These are phyloP conservation scores for Laticauda laticaudata DNA, from an alignment of 2,113 vertebrate genomes.

Conservation along the genomic window DNA sequence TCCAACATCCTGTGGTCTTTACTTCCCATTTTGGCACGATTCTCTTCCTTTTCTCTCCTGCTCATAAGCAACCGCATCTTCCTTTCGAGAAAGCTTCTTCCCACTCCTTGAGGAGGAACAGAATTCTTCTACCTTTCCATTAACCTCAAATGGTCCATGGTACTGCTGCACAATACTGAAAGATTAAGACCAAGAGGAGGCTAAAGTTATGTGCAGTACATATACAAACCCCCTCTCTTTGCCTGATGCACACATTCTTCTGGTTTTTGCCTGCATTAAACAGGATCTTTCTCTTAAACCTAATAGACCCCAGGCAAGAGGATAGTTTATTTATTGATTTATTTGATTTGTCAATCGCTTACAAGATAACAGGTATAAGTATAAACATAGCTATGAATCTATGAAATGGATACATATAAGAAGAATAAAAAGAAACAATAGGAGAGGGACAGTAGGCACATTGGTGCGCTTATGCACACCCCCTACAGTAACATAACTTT, in stretches of 20 bases:
- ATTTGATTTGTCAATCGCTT: too few species aligned
- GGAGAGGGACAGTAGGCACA: too few species aligned
- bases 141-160: background rate
- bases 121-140: background rate
- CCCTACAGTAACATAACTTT: background rate
- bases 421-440: too few species aligned
- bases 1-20: too few species aligned
- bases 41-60: background rate
- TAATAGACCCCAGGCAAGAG: background rate
- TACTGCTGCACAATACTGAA: background rate
- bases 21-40: background rate
- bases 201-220: background rate
- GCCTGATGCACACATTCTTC: background rate
- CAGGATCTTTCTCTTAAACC: background rate
- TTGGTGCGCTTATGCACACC: too few species aligned
- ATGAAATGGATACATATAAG: too few species aligned
- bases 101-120: background rate
- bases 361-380: too few species aligned
- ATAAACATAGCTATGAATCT: too few species aligned
- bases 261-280: background rate
- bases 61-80: background rate
- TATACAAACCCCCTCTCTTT: background rate
- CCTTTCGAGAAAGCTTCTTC: background rate
- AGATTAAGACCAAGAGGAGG: background rate
- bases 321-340: too few species aligned